Evolutionary conservation across 2,888 invertebrate genomes (phyloP).

Genomic region (Trachelus iudaicus): DNA sequence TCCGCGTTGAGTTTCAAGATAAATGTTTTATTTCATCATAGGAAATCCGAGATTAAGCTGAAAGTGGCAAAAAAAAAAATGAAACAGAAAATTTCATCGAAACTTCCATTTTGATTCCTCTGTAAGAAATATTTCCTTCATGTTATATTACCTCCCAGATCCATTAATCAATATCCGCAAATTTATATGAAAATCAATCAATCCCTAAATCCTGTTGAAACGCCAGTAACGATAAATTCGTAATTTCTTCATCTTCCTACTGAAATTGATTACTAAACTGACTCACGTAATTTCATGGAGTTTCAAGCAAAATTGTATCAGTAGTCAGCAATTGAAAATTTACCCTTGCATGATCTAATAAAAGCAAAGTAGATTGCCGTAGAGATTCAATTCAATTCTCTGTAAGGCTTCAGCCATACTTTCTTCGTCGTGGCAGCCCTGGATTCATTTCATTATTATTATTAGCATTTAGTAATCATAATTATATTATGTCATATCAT

Average conservation of each 20-base stretch:
- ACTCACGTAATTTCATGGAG: neutral
- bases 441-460: too few relatives aligned
- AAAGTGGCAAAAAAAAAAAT: neutral
- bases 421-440: neutral
- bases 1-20: neutral
- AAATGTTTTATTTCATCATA: neutral
- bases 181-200: neutral
- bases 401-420: neutral
- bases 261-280: neutral
- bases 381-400: neutral
- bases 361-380: neutral
- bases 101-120: neutral
- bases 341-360: neutral
- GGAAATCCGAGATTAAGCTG: neutral
- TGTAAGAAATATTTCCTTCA: neutral
- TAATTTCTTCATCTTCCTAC: neutral
- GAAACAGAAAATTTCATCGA: neutral
- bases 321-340: neutral
- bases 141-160: neutral
- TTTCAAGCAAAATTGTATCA: neutral
- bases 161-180: neutral
- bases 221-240: neutral
- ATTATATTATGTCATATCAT: neutral
- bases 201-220: neutral
- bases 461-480: neutral